Evolutionary conservation across 2,888 invertebrate species (phyloP).

Genomic region (Mongoloraphidia duomilia): DNA sequence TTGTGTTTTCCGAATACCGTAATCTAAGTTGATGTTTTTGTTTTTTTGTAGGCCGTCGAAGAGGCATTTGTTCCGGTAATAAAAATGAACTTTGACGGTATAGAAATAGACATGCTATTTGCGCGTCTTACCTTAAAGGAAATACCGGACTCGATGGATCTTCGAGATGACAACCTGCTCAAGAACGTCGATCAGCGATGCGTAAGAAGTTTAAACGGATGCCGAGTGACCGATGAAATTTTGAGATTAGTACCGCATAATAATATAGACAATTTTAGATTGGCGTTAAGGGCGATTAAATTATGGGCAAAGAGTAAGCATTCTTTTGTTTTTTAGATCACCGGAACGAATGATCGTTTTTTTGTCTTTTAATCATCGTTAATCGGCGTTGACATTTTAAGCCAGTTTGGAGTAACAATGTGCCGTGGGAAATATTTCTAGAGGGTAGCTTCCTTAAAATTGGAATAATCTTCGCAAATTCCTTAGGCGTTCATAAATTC

Average conservation of each 20-base stretch:
- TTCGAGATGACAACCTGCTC: conserved; percentile 78
- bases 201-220: conserved; percentile 93
- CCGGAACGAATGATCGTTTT: neutral
- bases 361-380: too few species aligned
- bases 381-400: neutral
- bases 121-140: conserved; percentile 89
- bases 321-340: conserved; percentile 1
- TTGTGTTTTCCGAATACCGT: too few species aligned
- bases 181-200: conserved; percentile 94
- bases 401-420: neutral
- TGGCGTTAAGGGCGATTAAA: conserved; percentile 89
- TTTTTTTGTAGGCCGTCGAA: conserved; percentile 74
- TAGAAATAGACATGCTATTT: conserved; percentile 97
- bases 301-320: conserved; percentile 93
- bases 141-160: conserved; percentile 79
- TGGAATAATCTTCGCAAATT: too few species aligned
- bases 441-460: too few species aligned
- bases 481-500: too few species aligned
- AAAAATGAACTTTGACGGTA: conserved; percentile 97
- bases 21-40: neutral
- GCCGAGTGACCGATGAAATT: conserved; percentile 97
- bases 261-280: conserved; percentile 82
- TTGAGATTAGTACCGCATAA: conserved; percentile 70
- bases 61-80: conserved; percentile 99
- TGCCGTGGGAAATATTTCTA: too few species aligned